A percentile compares a stretch with the other conserved stretches of the same genome.
Conservation (phyloP, 1,140 invertebrate genomes). For the Drosophila simulans region DNA sequence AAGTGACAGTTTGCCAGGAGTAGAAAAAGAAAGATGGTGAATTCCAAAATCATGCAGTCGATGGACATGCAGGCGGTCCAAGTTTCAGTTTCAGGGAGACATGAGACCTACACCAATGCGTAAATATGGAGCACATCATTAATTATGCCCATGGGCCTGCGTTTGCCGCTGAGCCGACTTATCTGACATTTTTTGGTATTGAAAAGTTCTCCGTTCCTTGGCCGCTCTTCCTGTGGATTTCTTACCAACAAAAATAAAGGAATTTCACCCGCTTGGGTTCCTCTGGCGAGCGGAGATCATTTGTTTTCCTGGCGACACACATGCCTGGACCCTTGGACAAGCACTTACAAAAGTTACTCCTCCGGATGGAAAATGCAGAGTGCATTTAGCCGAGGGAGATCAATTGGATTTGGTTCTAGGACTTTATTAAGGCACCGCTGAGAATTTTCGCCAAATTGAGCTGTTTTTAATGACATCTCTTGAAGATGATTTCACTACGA, state of each 20-base stretch:
- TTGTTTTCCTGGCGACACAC: slow-evolving; percentile 65
- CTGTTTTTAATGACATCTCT: slow-evolving; percentile 22
- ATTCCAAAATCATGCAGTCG: slow-evolving; percentile 58
- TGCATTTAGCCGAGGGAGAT: slow-evolving; percentile 35
- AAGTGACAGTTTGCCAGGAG: slow-evolving; percentile 77
- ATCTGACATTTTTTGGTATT: slow-evolving; percentile 80
- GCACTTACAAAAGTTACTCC: slow-evolving; percentile 61
- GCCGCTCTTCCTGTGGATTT: slow-evolving; percentile 76
- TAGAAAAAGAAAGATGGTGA: slow-evolving; percentile 55
- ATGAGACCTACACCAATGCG: slow-evolving; percentile 81
- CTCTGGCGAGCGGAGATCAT: slow-evolving; percentile 64
- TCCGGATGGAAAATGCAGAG: slow-evolving; percentile 15
- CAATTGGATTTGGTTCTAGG: slow-evolving; percentile 63
- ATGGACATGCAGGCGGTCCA: slow-evolving; percentile 67
- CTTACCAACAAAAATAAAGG: slow-evolving; percentile 65
- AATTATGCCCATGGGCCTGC: slow-evolving; percentile 71
- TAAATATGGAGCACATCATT: slow-evolving; percentile 84
- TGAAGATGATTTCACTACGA: background rate
- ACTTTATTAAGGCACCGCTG: slow-evolving; percentile 38
- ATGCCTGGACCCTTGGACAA: slow-evolving; percentile 49
- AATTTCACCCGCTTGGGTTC: slow-evolving; percentile 59
- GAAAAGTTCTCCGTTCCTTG: slow-evolving; percentile 60
- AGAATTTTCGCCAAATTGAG: slow-evolving; percentile 48
- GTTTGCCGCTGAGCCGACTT: slow-evolving; percentile 63
- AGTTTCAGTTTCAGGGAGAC: slow-evolving; percentile 22